phyloP scores from a whole-genome alignment of 2,113 vertebrate species.

The Octodon degus region DNA sequence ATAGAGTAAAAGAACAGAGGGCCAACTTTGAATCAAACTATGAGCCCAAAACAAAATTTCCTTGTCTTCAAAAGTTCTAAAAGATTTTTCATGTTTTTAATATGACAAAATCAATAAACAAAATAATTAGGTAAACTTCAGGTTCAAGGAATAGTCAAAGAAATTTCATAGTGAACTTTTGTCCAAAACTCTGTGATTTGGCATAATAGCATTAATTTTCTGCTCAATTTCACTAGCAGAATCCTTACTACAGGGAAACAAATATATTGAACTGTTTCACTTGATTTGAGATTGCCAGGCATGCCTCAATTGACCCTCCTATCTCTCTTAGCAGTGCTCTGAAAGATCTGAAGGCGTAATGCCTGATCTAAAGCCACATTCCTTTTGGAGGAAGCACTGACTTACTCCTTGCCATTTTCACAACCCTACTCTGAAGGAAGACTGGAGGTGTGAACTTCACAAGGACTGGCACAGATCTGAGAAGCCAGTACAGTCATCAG shows the following conservation, averaged over 20 bases:
- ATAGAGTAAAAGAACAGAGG: neutral
- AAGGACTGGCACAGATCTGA: slow-evolving; percentile 88
- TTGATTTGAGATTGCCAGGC: neutral
- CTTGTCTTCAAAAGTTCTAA: neutral
- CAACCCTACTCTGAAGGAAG: slow-evolving; percentile 82
- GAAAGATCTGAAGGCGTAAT: neutral
- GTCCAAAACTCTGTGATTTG: neutral
- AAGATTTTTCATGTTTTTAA: slow-evolving; percentile 1
- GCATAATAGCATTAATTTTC: neutral
- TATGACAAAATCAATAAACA: neutral
- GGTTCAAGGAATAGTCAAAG: neutral
- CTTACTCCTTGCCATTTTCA: slow-evolving; percentile 90
- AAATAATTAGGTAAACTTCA: slow-evolving; percentile 21
- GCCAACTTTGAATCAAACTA: neutral
- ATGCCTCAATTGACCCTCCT: neutral
- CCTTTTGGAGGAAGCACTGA: slow-evolving; percentile 88
- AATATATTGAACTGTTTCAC: neutral
- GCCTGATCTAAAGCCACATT: neutral
- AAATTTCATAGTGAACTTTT: neutral
- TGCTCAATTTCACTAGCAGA: neutral
- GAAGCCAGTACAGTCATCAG: slow-evolving; percentile 85
- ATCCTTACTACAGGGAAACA: neutral
- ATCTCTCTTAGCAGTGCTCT: neutral
- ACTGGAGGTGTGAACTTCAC: slow-evolving; percentile 87
- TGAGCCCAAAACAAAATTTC: neutral